Percentiles rank a stretch among this genome's conserved stretches.
Evolutionary conservation across 2,797 vertebrate species (phyloP).

Genomic region (Zenarchopterus dispar): DNA sequence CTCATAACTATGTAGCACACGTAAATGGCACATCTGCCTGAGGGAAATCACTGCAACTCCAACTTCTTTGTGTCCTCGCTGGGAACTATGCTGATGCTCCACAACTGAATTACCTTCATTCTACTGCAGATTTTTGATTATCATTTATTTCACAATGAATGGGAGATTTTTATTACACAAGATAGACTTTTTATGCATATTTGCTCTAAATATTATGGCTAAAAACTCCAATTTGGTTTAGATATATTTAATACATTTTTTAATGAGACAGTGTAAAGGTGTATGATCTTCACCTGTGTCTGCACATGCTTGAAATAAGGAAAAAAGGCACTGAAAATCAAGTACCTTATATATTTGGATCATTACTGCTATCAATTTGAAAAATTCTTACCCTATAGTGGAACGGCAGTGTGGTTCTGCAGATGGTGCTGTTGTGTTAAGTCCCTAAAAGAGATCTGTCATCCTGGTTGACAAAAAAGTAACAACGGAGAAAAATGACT

Average conservation of each 20-base stretch:
- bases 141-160: constrained; percentile 39
- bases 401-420: neutral
- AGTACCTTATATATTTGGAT: no score
- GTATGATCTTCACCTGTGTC: no score
- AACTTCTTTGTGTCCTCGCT: constrained; percentile 85
- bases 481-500: neutral
- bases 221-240: neutral
- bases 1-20: constrained; percentile 92
- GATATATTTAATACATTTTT: constrained; percentile 22
- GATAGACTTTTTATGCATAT: constrained; percentile 3
- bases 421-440: neutral
- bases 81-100: constrained; percentile 75
- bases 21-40: constrained; percentile 89
- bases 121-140: constrained; percentile 44
- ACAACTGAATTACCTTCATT: constrained; percentile 64
- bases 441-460: neutral
- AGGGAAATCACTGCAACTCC: constrained; percentile 85
- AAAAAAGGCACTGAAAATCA: no score
- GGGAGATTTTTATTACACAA: constrained; percentile 8
- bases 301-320: no score
- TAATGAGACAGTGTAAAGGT: neutral
- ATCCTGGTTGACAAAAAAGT: neutral
- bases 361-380: neutral
- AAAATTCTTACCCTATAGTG: neutral
- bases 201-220: constrained; percentile 19